A percentile compares a stretch with the other conserved stretches of the same genome.
These are phyloP conservation scores for Luscinia megarhynchos DNA, from an alignment of 2,797 vertebrate species.

Conservation along the genomic window DNA sequence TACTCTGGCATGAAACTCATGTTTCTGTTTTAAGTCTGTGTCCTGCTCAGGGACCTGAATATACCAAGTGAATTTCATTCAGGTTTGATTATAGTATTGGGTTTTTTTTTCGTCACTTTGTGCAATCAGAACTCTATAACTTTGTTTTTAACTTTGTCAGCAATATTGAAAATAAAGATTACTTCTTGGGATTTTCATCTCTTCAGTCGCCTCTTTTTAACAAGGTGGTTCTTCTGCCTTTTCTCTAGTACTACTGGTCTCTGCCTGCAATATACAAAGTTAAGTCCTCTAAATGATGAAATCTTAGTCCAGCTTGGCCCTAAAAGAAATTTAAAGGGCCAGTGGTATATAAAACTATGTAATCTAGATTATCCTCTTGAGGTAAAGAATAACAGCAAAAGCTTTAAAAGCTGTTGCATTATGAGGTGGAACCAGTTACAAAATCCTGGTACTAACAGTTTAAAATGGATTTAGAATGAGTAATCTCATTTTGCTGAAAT, in stretches of 20 bases:
- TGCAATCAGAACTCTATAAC: not conserved
- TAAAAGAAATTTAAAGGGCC: not conserved
- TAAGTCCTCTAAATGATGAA: not conserved
- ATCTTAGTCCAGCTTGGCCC: not conserved
- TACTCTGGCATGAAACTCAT: not conserved
- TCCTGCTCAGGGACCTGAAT: not conserved
- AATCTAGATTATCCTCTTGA: not conserved
- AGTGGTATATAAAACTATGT: not conserved
- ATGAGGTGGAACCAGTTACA: not conserved
- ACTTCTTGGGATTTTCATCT: not conserved
- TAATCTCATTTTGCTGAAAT: not conserved
- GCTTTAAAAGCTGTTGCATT: not conserved
- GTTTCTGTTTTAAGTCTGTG: not conserved
- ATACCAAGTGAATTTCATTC: not conserved
- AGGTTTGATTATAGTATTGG: not conserved
- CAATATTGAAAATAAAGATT: not conserved
- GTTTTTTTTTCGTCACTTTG: not conserved
- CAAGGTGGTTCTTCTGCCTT: not conserved
- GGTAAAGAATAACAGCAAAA: not conserved
- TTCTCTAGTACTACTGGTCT: not conserved
- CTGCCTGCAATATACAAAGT: not conserved
- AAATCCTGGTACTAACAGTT: not conserved
- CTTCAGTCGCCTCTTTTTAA: not conserved
- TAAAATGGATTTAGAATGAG: not conserved
- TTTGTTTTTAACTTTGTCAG: not conserved